Evolutionary conservation across 2,888 invertebrate species (phyloP), one percentile per base, ranked within the genome.

Genomic region (Cephus pulcher): DNA sequence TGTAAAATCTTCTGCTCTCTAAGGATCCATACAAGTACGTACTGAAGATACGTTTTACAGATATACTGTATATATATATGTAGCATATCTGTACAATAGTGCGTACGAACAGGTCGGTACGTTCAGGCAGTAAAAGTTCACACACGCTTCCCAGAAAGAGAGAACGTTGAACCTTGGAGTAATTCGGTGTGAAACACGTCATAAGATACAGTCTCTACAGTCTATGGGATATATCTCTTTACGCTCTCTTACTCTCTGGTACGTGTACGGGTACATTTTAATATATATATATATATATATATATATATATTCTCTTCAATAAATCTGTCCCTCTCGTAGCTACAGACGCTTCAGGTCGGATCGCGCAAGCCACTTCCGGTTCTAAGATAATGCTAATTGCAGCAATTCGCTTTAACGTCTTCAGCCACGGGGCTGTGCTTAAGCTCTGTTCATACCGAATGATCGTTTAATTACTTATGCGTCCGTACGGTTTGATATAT

Each of bases 131-230:
- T 77, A 74, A 74, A 75, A 32, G 34, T 69, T 69, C 35, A 23
- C 75, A 75, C 75, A 78, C 75, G 78, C 68, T 73, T 30, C 75
- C 23, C 71, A 71, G 75, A 71, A 74, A 30, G 69, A 76, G 75
- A 56, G 75, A 78, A 78, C 75, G 70, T 78, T 78, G 78, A 78
- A 78, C 75, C 78, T 75, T 76, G 75, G 34, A 71, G 71, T 71
- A 71, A 71, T 71, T 71, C 71, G 71, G 71, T 71, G 71, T 71
- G 71, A 71, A 34, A 34, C 2, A 71, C 71, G 71, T 71, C 71
- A 71, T 71, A 71, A 71, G 34, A 71, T 33, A 34, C 32, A 71
- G 71, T 71, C 71, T 71, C 73, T 73, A 34, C 56, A 56, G 34
- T 73, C 40, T 30, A 40, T 40, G 71, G 73, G 70, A 40, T 73